Evolutionary conservation across 2,113 vertebrate species (phyloP).

Genomic region (Leucoraja erinaceus): DNA sequence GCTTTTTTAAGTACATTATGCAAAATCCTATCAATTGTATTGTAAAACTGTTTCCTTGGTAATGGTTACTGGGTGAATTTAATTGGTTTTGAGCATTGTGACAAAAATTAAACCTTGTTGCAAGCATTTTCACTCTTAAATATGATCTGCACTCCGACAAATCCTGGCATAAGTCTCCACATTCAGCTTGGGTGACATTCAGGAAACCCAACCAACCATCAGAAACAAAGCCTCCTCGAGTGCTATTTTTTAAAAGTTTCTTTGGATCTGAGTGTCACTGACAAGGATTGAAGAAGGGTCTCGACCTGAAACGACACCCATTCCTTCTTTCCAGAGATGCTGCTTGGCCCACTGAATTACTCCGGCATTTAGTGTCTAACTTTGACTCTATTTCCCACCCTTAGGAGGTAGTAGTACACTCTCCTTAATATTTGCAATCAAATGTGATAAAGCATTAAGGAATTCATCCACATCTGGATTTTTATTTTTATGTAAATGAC

Average conservation of each 20-base stretch:
- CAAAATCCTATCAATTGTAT: not conserved
- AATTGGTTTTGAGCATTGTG: not conserved
- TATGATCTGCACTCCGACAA: not conserved
- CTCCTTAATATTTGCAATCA: not conserved
- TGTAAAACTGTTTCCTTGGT: not conserved
- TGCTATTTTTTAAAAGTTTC: too few relatives aligned
- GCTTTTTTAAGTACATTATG: not conserved
- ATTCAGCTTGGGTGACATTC: not conserved
- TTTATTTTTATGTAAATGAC: not conserved
- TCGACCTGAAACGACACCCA: too few relatives aligned
- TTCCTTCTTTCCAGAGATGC: too few relatives aligned
- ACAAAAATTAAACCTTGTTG: not conserved
- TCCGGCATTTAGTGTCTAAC: too few relatives aligned
- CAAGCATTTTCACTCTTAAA: not conserved
- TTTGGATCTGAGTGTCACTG: too few relatives aligned
- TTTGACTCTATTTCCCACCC: too few relatives aligned
- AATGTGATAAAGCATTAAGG: not conserved
- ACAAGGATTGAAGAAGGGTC: too few relatives aligned
- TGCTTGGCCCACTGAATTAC: too few relatives aligned
- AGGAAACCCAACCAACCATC: not conserved
- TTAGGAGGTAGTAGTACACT: not conserved
- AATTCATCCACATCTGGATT: not conserved
- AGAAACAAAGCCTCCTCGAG: too few relatives aligned
- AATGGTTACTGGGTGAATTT: not conserved
- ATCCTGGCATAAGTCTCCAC: not conserved